Evolutionary conservation across 2,888 invertebrate genomes (phyloP), one percentile per base, ranked within the genome.

Genomic region (Drosophila parthenogenetica): DNA sequence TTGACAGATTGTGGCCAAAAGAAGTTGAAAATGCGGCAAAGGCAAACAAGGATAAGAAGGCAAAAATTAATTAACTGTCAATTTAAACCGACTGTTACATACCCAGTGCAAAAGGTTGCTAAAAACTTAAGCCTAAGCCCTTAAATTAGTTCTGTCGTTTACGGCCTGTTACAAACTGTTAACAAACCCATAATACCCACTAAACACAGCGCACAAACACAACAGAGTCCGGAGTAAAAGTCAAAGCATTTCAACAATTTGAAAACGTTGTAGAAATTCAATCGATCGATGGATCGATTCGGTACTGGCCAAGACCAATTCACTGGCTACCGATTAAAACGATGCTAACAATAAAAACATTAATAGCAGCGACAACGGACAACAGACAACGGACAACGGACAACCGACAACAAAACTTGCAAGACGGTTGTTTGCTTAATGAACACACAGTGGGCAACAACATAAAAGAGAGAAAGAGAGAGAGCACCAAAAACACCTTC

Each of bases 361-460:
- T 29, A 29, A 29, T 29, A 29, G 29, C 29, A 29, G 29, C 29
- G 48, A 58, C 46, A 58, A 48, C 60, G n/a, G n/a, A n/a, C 29
- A 50, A 48, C 54, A n/a, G n/a, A n/a, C n/a, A 54, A 59, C 19
- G 40, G 46, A 58, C 46, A 57, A 48, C 60, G 2, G 46, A 46
- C 54, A 54, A 59, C 29, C 45, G 53, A 40, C 35, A 70, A n/a
- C 63, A 64, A 59, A 77, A 63, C 75, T 78, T 81, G 55, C 49
- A 29, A 78, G 66, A 51, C 45, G n/a, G 55, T 58, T 81, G 81
- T 87, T 87, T 87, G 85, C 79, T 84, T 87, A 85, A 85, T 81
- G 82, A 81, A 80, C 71, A 73, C 58, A 50, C 46, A 54, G 29
- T 29, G 35, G 45, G 19, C 48, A 37, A 45, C 53, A 42, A 45